Evolutionary conservation across 2,797 vertebrate species (phyloP), one percentile per base, ranked within the genome.

Genomic region (Macrochelys suwanniensis): DNA sequence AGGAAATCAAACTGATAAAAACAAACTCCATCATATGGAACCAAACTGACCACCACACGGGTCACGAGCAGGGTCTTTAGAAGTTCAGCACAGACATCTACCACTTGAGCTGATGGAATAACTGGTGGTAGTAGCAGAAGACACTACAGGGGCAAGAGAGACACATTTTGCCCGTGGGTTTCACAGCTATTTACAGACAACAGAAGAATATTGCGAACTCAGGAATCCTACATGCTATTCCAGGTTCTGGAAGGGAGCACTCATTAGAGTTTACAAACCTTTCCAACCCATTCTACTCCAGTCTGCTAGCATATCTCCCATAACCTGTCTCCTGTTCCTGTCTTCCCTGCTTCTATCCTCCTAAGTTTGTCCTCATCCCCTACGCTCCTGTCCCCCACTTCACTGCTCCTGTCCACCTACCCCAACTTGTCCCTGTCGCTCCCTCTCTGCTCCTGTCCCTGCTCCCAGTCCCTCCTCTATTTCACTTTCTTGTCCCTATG

Each of bases 1-100:
- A 88, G 54, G 33, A 93, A 94, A 95, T 85, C 15, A 33, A 33
- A 61, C 31, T 61, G 31, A 61, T 84, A 91, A 95, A 95, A 94
- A 94, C 42, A 91, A 95, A 88, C 82, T 49, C 54, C 88, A 87
- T 94, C 91, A 96, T 80, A 56, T 11, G 53, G 89, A 85, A 84
- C 25, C 50, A 87, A 13, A 54, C 21, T 56, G 86, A 90, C 78
- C 57, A 23, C 45, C 88, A 49, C 8, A n/a, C 1, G 9, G 59
- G 45, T 82, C 16, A 47, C 17, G 5, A 23, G 21, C 25, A 37
- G 59, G 19, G 47, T 68, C 87, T 50, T 85, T 7, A 83, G 77
- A 28, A 91, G 37, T 87, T 77, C 84, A 89, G 80, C 45, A 85
- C 11, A 93, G 57, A 84, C 80, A 65, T 65, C 47, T 3, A 92